Conservation (phyloP, 2,888 invertebrate species). For the Helicoverpa assulta region DNA sequence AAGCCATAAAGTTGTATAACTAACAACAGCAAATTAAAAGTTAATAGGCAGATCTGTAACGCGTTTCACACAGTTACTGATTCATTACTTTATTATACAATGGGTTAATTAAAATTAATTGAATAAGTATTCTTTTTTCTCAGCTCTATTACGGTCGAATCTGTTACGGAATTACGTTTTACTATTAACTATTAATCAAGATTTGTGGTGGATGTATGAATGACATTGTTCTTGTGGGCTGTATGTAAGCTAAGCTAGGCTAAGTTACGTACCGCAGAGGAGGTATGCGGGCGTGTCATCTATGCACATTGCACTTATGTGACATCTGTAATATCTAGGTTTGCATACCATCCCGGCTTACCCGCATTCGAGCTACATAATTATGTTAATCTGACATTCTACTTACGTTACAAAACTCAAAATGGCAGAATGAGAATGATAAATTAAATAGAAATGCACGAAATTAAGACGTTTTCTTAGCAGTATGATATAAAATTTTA, state of each 20-base stretch:
- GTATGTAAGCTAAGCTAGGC: constrained; percentile 18
- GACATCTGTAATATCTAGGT: constrained; percentile 34
- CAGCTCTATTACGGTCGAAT: constrained; percentile 12
- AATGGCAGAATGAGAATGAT: too few species aligned
- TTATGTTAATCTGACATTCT: constrained; percentile 1
- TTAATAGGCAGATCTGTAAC: constrained; percentile 42
- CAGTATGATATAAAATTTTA: too few species aligned
- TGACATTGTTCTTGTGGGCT: constrained; percentile 14
- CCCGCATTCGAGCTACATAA: not conserved
- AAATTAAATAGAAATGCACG: too few species aligned
- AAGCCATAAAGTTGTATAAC: constrained; percentile 62
- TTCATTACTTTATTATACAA: constrained; percentile 29
- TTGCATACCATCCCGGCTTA: constrained; percentile 14
- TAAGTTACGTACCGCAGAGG: constrained; percentile 26
- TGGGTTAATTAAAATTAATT: constrained; percentile 55
- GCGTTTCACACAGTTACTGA: constrained; percentile 56
- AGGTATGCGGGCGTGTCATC: constrained; percentile 37
- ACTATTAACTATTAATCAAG: constrained; percentile 23
- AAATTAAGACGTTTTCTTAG: too few species aligned
- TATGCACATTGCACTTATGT: constrained; percentile 18
- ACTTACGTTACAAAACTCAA: too few species aligned
- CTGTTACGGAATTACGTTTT: constrained; percentile 6
- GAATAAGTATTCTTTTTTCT: constrained; percentile 26
- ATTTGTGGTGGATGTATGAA: constrained; percentile 11
- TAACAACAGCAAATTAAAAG: constrained; percentile 49